These are phyloP conservation scores for Drosophila demipolita DNA, from an alignment of 2,888 invertebrate genomes.

Conservation along the genomic window DNA sequence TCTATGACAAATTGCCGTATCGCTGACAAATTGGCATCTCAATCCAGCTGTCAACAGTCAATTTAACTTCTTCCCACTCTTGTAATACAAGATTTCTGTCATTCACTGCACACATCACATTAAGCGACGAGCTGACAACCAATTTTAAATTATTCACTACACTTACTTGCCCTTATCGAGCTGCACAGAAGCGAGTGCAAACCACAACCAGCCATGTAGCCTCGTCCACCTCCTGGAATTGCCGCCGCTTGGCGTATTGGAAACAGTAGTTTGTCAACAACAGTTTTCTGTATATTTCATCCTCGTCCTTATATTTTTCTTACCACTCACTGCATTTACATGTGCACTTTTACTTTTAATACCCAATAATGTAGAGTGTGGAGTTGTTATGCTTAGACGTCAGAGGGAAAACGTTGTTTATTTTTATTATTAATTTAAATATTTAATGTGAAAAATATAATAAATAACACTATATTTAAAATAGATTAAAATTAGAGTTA, in stretches of 20 bases:
- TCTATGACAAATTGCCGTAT: slow-evolving; percentile 49
- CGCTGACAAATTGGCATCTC: slow-evolving; percentile 60
- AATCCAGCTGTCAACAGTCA: slow-evolving; percentile 59
- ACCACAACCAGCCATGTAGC: neutral
- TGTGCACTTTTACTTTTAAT: slow-evolving; percentile 12
- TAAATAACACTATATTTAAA: neutral
- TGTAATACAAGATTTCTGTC: slow-evolving; percentile 22
- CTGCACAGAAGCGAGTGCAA: slow-evolving; percentile 10
- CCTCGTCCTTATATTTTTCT: neutral
- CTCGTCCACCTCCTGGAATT: neutral
- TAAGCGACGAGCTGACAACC: slow-evolving; percentile 56
- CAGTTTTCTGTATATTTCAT: slow-evolving; percentile 39
- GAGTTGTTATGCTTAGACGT: neutral
- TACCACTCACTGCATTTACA: slow-evolving; percentile 12
- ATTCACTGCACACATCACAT: slow-evolving; percentile 35
- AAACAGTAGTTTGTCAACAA: slow-evolving; percentile 56
- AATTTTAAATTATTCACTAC: slow-evolving; percentile 66
- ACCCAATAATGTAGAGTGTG: neutral
- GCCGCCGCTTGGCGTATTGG: slow-evolving; percentile 27
- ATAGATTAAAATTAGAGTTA: neutral
- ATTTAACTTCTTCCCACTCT: slow-evolving; percentile 18
- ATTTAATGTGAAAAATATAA: neutral
- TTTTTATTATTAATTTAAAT: neutral
- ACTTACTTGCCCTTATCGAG: slow-evolving; percentile 40
- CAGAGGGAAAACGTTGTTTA: neutral